Base-by-base conservation (phyloP, 2,888 invertebrate genomes). In the Meloe dianella region DNA sequence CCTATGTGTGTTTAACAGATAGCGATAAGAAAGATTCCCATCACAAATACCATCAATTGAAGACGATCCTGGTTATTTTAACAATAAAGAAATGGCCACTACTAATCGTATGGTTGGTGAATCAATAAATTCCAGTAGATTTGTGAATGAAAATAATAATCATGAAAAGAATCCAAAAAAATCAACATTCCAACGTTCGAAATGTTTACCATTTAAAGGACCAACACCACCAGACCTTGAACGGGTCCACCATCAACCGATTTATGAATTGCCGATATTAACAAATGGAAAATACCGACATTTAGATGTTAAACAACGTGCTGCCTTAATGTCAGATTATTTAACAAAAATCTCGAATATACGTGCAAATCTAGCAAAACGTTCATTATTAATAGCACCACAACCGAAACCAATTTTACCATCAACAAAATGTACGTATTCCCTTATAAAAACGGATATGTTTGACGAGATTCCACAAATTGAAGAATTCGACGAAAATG, bases 221-320 rank as follows among this genome's bases (percentile, higher is more conserved):
- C n/a, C n/a, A 4, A 22, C n/a, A 32, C 8, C 32, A 30, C 32
- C 57, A 27, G 22, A 30, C 20, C 35, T 64, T 5, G 22, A 60
- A 17, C 32, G 60, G 29, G 17, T 60, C 1, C 20, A 60, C 20
- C 60, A 64, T 24, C 9, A 60, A 14, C 60, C 64, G 14, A n/a
- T 24, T 1, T 64, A 56, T 56, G 14, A 54, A 9, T 38, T 64
- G 3, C 64, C 64, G 27, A 51, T 64, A 24, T 9, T 60, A n/a
- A 64, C 60, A 12, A 64, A 64, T 35, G 56, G n/a, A 6, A 24
- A 35, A 54, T 64, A 51, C 35, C 30, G 56, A 17, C 60, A 64
- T 27, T 64, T 56, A 35, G 56, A 17, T n/a, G 51, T 56, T 0
- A 35, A 60, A 35, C 5, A 27, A 56, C 47, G 56, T 24, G 60